Base-by-base conservation (phyloP, 2,113 vertebrate species). In the Lota lota region DNA sequence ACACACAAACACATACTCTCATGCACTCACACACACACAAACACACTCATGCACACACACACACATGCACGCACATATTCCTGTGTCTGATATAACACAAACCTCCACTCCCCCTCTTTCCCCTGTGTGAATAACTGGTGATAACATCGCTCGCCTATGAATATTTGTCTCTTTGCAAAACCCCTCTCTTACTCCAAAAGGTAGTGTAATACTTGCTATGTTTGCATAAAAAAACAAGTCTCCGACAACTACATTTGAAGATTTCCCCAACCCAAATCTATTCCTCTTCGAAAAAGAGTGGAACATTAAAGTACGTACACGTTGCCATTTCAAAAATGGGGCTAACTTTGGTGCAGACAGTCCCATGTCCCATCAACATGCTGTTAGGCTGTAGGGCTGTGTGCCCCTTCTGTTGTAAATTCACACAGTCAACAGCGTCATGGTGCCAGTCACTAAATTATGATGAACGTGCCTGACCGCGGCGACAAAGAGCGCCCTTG, bases 401-500 rank as follows among this genome's bases (percentile, higher is more conserved):
- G 64, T 14, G 40, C 40, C 40, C 10, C 40, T 47, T 47, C 40
- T 62, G 62, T 62, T 33, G 19, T 28, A 57, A 19, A 64, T 56
- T 70, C 63, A n/a, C 33, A 65, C 36, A 17, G 21, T 47, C 65
- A 56, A 56, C 24, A 8, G 22, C 16, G 64, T 63, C 20, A 15
- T 54, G 40, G 24, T 19, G 7, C 51, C 59, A 18, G 56, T 57
- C 36, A 14, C 51, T 62, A 57, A 71, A 21, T 65, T 60, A 66
- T 69, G 54, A 72, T 62, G 73, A 83, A 77, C 22, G 68, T 68
- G 79, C 47, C n/a, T 1, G 20, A 24, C 74, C 53, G 57, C 64
- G 1, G 36, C 63, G 24, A 84, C 86, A 87, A 85, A 83, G 76
- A 63, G 70, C 58, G 65, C 75, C 69, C 80, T 47, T 85, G 80